Conservation (phyloP, 2,113 vertebrate species). For the Nettapus auritus region DNA sequence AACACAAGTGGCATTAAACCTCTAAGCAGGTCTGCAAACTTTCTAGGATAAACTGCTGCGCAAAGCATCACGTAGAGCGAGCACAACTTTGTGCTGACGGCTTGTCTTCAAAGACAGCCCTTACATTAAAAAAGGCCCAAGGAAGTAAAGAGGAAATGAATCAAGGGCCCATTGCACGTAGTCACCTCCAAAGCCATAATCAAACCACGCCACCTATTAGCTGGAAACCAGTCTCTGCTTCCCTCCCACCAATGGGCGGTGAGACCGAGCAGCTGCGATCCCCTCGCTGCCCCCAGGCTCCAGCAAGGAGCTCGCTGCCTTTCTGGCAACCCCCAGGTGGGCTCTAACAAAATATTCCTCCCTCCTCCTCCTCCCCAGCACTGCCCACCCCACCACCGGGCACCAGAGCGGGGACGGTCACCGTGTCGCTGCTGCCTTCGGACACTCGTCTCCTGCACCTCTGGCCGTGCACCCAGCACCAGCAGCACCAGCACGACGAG, state of each 20-base stretch:
- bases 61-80: background rate
- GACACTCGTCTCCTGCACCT: background rate
- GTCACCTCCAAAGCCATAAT: background rate
- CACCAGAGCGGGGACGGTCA: background rate
- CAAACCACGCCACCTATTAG: background rate
- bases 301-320: background rate
- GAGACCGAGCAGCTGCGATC: fast-evolving
- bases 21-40: background rate
- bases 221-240: fast-evolving
- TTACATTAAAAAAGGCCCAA: background rate
- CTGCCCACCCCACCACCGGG: background rate
- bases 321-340: background rate
- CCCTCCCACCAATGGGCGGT: background rate
- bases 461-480: background rate
- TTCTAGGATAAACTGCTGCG: background rate
- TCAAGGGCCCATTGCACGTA: fast-evolving
- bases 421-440: background rate
- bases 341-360: too few relatives aligned
- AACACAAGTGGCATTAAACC: background rate
- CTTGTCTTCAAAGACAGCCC: background rate
- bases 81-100: background rate
- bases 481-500: background rate
- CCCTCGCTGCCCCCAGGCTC: background rate
- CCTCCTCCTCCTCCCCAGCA: background rate
- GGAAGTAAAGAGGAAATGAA: background rate